Evolutionary conservation across 2,113 vertebrate genomes (phyloP), one percentile per base, ranked within the genome.

Genomic region (Anhinga rufa): DNA sequence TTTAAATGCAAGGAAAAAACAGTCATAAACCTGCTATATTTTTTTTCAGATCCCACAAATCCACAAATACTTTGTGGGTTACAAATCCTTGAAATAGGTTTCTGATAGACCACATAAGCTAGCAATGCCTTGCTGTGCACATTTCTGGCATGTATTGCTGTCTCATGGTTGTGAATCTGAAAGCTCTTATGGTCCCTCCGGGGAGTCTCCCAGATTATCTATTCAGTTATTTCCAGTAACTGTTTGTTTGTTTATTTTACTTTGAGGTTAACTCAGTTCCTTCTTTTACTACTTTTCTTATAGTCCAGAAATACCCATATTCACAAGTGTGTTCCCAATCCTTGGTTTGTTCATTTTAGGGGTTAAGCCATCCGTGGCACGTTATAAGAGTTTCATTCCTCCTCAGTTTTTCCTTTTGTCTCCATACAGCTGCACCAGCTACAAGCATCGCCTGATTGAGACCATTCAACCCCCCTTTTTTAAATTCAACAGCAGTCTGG

Each of bases 341-440:
- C 58, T 58, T 9, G 7, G 60, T 38, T 51, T 46, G 42, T 29
- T 86, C 10, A 0, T 58, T 91, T 79, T 68, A 66, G 57, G 74
- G 77, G 81, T 94, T 97, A 92, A 96, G 88, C 62, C 44, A 58
- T 28, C 92, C 2, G 0, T 80, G 69, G 25, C 52, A 69, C 5
- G 4, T 87, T 95, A 7, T 18, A 61, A 88, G 86, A 55, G 65
- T 70, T 94, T 91, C 88, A 85, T 0, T 48, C 49, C 54, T 81
- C 34, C 93, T 92, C 86, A 66, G 77, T 94, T 94, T 97, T 72
- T 49, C 57, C 86, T 82, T 97, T 96, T 96, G 91, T 97, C 75
- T 91, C 84, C 62, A 77, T 93, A 72, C 96, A 96, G 95, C 96
- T 97, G 97, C 95, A 97, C 52, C 95, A 96, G 93, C 88, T 88